Evolutionary conservation across 2,888 invertebrate species (phyloP).

Genomic region (Andricus quercusramuli): DNA sequence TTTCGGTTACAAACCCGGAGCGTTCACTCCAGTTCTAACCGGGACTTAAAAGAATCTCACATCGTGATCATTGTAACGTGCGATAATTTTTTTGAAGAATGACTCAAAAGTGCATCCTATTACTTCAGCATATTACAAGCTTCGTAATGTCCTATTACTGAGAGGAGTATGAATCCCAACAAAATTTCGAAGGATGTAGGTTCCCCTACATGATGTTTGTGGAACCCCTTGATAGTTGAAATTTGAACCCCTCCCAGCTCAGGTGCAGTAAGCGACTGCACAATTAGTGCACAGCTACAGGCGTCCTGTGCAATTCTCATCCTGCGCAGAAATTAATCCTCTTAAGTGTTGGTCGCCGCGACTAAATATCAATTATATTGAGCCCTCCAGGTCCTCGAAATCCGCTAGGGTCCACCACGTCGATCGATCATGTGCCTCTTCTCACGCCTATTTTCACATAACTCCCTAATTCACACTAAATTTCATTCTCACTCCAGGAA

Average conservation of each 20-base stretch:
- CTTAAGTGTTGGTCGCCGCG: conserved; percentile 73
- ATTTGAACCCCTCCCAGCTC: conserved; percentile 45
- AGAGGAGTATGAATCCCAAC: too few species aligned
- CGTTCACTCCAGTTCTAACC: too few species aligned
- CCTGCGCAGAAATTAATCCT: conserved; percentile 73
- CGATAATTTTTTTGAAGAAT: too few species aligned
- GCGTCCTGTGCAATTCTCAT: conserved; percentile 56
- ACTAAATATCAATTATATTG: conserved; percentile 75
- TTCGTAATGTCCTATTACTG: too few species aligned
- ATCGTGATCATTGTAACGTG: too few species aligned
- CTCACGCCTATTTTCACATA: conserved; percentile 42
- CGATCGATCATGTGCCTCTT: conserved; percentile 56
- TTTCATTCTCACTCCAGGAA: neutral
- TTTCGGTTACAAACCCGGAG: too few species aligned
- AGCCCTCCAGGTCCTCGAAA: conserved; percentile 57
- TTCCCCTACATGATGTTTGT: conserved; percentile 62
- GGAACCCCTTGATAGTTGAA: conserved; percentile 43
- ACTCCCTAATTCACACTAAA: conserved; percentile 42
- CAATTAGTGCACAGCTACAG: conserved; percentile 27
- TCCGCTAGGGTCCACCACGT: conserved; percentile 52
- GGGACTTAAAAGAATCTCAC: too few species aligned
- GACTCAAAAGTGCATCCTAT: too few species aligned
- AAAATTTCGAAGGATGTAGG: too few species aligned
- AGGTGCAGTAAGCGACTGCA: conserved; percentile 18
- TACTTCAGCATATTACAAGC: too few species aligned